Evolutionary conservation across 2,888 invertebrate species (phyloP).

Genomic region (Limenitis camilla): DNA sequence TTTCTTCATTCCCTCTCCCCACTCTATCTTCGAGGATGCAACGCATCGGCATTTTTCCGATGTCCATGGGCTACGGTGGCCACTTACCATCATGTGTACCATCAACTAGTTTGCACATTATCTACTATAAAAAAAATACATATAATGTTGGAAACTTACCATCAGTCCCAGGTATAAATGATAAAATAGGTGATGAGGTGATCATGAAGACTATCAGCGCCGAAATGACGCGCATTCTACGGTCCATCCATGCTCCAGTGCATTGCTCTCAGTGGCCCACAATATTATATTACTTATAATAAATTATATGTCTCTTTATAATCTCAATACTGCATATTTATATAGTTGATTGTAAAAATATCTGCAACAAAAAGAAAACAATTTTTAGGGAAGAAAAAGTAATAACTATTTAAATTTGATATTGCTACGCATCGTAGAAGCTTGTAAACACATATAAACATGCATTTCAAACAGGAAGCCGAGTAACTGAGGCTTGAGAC

Average conservation of each 20-base stretch:
- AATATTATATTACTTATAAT: constrained; percentile 3
- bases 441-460: background rate
- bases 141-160: constrained; percentile 37
- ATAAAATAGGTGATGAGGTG: constrained; percentile 45
- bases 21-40: no score
- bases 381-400: background rate
- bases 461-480: no score
- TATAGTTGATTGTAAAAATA: background rate
- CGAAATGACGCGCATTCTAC: constrained; percentile 65
- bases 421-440: background rate
- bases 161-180: constrained; percentile 62
- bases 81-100: no score
- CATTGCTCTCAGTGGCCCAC: constrained; percentile 48
- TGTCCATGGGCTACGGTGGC: no score
- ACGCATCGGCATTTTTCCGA: no score
- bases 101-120: no score
- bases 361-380: background rate
- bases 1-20: no score
- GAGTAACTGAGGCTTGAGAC: no score
- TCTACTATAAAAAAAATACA: background rate
- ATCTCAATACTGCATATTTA: no score
- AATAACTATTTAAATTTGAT: no score
- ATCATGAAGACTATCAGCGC: constrained; percentile 58
- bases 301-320: no score
- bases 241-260: constrained; percentile 67